Evolutionary conservation across 2,797 vertebrate genomes (phyloP).

Genomic region (Setipinna tenuifilis): DNA sequence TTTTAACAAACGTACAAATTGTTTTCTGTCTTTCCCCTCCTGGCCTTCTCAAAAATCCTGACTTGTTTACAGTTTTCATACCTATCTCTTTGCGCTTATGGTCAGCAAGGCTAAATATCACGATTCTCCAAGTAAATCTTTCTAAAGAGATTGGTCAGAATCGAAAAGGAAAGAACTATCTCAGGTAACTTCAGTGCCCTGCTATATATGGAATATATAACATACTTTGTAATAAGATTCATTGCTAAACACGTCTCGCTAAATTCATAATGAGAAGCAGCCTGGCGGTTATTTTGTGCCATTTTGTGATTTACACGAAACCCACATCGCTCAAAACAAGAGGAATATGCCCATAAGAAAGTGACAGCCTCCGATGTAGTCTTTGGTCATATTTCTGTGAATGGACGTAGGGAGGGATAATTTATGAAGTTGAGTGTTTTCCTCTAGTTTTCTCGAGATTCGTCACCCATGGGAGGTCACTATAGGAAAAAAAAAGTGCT

Average conservation of each 20-base stretch:
- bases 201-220: background rate
- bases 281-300: slow-evolving; percentile 45
- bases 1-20: slow-evolving; percentile 59
- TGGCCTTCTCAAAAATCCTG: slow-evolving; percentile 37
- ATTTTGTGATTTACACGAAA: slow-evolving; percentile 52
- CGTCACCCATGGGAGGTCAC: slow-evolving; percentile 66
- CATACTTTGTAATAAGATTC: slow-evolving; percentile 21
- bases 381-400: slow-evolving; percentile 62
- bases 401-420: slow-evolving; percentile 63
- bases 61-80: slow-evolving; percentile 73
- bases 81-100: slow-evolving; percentile 39
- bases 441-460: slow-evolving; percentile 71
- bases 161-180: slow-evolving; percentile 75
- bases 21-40: slow-evolving; percentile 41
- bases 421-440: slow-evolving; percentile 66
- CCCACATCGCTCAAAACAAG: background rate
- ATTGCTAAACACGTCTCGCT: background rate
- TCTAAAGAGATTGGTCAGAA: slow-evolving; percentile 70
- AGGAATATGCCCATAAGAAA: slow-evolving; percentile 4
- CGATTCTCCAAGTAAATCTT: slow-evolving; percentile 47
- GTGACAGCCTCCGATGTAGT: slow-evolving; percentile 9
- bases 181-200: slow-evolving; percentile 78
- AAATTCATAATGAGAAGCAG: slow-evolving; percentile 13
- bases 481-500: slow-evolving; percentile 65
- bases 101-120: slow-evolving; percentile 4